A percentile compares a stretch with the other conserved stretches of the same genome.
Conservation (phyloP, 1,140 invertebrate species). For the Mycetomoellerius zeteki region DNA sequence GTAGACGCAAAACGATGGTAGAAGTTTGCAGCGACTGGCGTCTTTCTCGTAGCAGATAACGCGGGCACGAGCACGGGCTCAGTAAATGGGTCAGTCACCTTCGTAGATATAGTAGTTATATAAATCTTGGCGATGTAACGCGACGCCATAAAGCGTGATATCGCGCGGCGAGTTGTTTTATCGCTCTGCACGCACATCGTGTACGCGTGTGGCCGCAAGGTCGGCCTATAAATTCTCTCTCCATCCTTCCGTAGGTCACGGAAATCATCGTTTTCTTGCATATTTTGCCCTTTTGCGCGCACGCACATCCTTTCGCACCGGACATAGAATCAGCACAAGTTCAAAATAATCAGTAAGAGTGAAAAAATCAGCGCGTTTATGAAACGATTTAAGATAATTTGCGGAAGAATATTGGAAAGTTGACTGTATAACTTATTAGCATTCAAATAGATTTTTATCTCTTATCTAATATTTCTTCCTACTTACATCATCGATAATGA, state of each 20-base stretch:
- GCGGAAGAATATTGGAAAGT: neutral
- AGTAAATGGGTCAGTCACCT: conserved; percentile 56
- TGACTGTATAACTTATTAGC: neutral
- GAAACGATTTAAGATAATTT: neutral
- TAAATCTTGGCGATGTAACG: conserved; percentile 40
- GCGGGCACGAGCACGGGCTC: conserved; percentile 10
- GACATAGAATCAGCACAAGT: neutral
- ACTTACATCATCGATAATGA: conserved; percentile 2
- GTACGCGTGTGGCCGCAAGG: conserved; percentile 39
- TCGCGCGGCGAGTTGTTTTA: conserved; percentile 46
- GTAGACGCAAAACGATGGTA: neutral
- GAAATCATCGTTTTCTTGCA: neutral
- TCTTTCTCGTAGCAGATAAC: conserved; percentile 22
- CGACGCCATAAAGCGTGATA: conserved; percentile 36
- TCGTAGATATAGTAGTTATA: conserved; percentile 47
- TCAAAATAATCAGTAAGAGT: neutral
- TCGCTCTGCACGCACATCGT: neutral
- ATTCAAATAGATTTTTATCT: neutral
- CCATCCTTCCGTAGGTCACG: conserved; percentile 3
- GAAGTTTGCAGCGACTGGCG: neutral
- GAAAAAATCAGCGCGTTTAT: neutral
- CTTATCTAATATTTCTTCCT: too few relatives aligned
- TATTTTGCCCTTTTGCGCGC: too few relatives aligned
- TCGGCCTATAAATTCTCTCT: conserved; percentile 17
- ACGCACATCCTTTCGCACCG: neutral